Percentiles rank a stretch among this genome's conserved stretches.
phyloP scores from a whole-genome alignment of 2,797 vertebrate species.

The Rhyacichthys aspro region DNA sequence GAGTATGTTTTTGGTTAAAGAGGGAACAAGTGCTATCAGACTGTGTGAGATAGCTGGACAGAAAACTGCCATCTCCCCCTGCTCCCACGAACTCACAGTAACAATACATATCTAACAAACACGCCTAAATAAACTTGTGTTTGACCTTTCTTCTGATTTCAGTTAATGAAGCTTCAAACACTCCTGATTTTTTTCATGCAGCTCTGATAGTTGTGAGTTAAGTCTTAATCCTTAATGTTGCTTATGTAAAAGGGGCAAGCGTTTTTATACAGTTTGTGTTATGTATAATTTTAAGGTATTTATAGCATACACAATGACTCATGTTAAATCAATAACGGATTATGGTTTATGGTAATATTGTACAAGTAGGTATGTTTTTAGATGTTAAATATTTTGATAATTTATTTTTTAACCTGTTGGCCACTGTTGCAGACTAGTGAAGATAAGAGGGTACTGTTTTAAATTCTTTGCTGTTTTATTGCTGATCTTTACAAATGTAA shows the following conservation, averaged over 20 bases:
- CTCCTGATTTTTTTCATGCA: constrained; percentile 37
- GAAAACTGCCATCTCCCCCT: constrained; percentile 9
- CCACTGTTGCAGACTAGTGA: constrained; percentile 72
- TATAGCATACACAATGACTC: constrained; percentile 63
- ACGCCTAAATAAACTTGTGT: not conserved
- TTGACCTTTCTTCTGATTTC: constrained; percentile 3
- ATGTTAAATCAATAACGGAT: constrained; percentile 73
- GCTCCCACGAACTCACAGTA: constrained; percentile 4
- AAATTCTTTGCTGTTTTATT: constrained; percentile 58
- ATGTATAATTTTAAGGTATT: constrained; percentile 75
- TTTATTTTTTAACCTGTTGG: constrained; percentile 82
- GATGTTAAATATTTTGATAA: constrained; percentile 83
- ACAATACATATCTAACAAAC: not conserved
- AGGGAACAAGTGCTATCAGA: constrained; percentile 9
- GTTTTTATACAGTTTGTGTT: constrained; percentile 57
- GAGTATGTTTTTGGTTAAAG: constrained; percentile 29
- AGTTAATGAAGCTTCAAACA: constrained; percentile 1
- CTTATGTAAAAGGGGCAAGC: constrained; percentile 59
- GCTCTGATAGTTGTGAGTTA: constrained; percentile 56
- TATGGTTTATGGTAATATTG: constrained; percentile 67
- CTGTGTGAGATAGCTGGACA: constrained; percentile 4
- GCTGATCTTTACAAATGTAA: constrained; percentile 70
- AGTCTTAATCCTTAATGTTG: constrained; percentile 66
- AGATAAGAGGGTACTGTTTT: constrained; percentile 73
- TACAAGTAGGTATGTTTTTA: constrained; percentile 63